These are phyloP conservation scores for Xestia xanthographa DNA, from an alignment of 2,888 invertebrate genomes.

Conservation along the genomic window DNA sequence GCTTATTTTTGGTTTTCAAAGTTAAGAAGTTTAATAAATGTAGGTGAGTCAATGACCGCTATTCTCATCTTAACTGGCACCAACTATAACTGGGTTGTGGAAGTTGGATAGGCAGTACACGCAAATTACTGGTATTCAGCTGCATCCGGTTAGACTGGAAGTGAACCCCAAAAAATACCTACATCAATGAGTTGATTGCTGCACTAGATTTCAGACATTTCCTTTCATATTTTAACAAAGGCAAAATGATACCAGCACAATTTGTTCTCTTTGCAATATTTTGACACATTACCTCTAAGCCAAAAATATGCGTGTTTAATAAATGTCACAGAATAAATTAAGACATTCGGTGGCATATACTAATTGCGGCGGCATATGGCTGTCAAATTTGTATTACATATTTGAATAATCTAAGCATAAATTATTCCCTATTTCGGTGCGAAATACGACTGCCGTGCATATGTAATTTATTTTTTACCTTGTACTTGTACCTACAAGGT, in stretches of 20 bases:
- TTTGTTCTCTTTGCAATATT: not conserved
- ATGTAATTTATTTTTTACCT: slow-evolving; percentile 24
- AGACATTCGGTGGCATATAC: slow-evolving; percentile 22
- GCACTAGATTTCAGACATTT: not conserved
- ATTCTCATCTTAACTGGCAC: too few species aligned
- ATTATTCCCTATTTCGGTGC: slow-evolving; percentile 24
- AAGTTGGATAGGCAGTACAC: too few species aligned
- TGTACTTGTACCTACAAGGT: too few species aligned
- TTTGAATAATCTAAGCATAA: slow-evolving; percentile 44
- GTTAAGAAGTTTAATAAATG: too few species aligned
- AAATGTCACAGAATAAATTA: slow-evolving; percentile 41
- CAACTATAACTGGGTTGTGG: too few species aligned
- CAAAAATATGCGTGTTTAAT: slow-evolving; percentile 33
- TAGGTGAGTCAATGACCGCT: too few species aligned
- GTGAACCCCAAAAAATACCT: not conserved
- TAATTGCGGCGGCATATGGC: slow-evolving; percentile 24
- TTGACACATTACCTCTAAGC: slow-evolving; percentile 15
- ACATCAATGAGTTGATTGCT: not conserved
- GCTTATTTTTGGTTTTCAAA: too few species aligned
- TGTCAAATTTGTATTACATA: slow-evolving; percentile 45
- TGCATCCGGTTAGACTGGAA: too few species aligned
- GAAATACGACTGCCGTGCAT: slow-evolving; percentile 8
- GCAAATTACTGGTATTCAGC: too few species aligned
- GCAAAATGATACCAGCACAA: not conserved
- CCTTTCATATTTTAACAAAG: not conserved